phyloP scores from a whole-genome alignment of 2,113 vertebrate genomes.

The Blennius ocellaris region DNA sequence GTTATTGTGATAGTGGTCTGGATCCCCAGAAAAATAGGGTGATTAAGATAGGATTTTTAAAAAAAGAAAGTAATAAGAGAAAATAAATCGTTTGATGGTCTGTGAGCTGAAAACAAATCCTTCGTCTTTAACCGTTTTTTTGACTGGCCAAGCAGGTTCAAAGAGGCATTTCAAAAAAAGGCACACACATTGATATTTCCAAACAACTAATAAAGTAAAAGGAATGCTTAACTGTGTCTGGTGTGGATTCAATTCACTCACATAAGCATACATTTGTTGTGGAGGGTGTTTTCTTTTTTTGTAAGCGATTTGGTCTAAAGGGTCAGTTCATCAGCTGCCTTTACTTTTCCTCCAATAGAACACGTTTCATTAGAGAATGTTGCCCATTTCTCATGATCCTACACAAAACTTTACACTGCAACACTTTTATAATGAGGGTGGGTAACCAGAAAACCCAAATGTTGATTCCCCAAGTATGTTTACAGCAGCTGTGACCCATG shows the following conservation, averaged over 20 bases:
- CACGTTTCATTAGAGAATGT: slow-evolving; percentile 47
- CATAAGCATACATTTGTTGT: slow-evolving; percentile 58
- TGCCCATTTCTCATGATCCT: slow-evolving; percentile 9
- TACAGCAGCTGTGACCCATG: neutral
- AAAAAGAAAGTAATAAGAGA: slow-evolving; percentile 22
- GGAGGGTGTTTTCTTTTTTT: slow-evolving; percentile 52
- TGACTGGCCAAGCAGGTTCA: slow-evolving; percentile 74
- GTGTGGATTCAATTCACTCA: slow-evolving; percentile 65
- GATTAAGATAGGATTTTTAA: slow-evolving; percentile 27
- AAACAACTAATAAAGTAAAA: slow-evolving; percentile 60
- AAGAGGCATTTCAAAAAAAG: slow-evolving; percentile 68
- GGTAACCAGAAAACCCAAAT: neutral
- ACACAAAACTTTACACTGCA: neutral
- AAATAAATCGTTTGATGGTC: slow-evolving; percentile 29
- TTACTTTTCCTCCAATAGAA: slow-evolving; percentile 44
- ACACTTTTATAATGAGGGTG: slow-evolving; percentile 8
- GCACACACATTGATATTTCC: slow-evolving; percentile 44
- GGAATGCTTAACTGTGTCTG: slow-evolving; percentile 83
- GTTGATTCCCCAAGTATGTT: neutral
- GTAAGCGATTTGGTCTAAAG: slow-evolving; percentile 73
- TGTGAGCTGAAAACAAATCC: slow-evolving; percentile 60
- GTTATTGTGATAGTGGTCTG: slow-evolving; percentile 70
- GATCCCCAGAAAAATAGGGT: slow-evolving; percentile 45
- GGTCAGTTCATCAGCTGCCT: slow-evolving; percentile 65
- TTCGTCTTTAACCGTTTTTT: slow-evolving; percentile 54